phyloP scores from a whole-genome alignment of 1,140 invertebrate species.

The Apis florea region DNA sequence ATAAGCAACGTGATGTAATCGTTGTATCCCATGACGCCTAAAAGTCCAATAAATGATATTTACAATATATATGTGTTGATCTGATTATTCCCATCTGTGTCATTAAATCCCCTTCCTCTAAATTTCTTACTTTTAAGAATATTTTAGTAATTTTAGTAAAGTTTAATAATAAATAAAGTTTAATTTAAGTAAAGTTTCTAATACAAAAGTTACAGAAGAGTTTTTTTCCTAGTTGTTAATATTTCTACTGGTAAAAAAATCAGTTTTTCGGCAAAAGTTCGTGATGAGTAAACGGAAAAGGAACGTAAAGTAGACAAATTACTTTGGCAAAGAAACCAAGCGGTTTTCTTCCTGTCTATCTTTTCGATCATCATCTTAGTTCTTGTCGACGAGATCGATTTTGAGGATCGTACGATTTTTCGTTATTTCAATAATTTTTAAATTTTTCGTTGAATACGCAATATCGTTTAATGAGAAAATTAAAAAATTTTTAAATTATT shows the following conservation, averaged over 20 bases:
- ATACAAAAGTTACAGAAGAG: background rate
- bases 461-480: background rate
- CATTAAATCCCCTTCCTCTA: background rate
- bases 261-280: constrained; percentile 1
- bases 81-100: background rate
- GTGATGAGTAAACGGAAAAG: background rate
- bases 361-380: constrained; percentile 47
- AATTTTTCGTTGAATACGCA: background rate
- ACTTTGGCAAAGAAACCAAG: constrained; percentile 53
- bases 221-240: background rate
- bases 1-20: constrained; percentile 68
- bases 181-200: no score
- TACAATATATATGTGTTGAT: constrained; percentile 48
- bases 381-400: constrained; percentile 13
- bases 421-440: constrained; percentile 25
- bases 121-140: background rate
- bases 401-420: constrained; percentile 33
- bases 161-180: no score
- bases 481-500: no score
- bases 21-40: constrained; percentile 68
- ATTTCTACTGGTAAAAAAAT: background rate
- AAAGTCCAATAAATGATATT: constrained; percentile 69
- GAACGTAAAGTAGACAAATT: constrained; percentile 41
- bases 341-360: constrained; percentile 26
- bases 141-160: background rate